Conservation (phyloP, 2,113 vertebrate species). For the Dromiciops gliroides region DNA sequence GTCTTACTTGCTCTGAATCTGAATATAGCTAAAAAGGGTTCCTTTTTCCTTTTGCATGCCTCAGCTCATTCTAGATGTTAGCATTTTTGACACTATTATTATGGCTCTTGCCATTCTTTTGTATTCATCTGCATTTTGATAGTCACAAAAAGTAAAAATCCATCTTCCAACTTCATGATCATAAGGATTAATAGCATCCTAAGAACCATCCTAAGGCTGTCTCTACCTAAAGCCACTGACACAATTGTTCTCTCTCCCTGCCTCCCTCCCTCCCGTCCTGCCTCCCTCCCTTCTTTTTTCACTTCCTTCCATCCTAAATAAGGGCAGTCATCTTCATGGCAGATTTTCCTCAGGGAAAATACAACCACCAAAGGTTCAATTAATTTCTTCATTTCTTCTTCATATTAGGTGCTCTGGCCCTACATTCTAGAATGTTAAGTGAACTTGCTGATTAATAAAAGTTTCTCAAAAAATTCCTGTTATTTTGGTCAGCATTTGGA, state of each 20-base stretch:
- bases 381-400: neutral
- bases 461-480: neutral
- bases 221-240: neutral
- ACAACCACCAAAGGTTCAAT: neutral
- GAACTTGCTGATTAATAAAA: neutral
- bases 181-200: neutral
- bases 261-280: no score
- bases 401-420: neutral
- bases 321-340: neutral
- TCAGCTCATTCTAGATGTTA: neutral
- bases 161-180: neutral
- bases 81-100: neutral
- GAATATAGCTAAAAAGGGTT: neutral
- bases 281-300: no score
- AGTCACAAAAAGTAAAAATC: neutral
- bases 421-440: neutral
- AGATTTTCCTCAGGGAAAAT: neutral
- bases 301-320: neutral
- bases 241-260: neutral
- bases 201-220: neutral
- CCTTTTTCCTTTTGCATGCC: neutral
- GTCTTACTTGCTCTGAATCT: neutral
- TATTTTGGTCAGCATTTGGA: neutral
- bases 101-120: neutral
- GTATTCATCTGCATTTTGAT: neutral